A percentile compares a stretch with the other conserved stretches of the same genome.
Conservation (phyloP, 2,113 vertebrate genomes). For the Plotosus lineatus region DNA sequence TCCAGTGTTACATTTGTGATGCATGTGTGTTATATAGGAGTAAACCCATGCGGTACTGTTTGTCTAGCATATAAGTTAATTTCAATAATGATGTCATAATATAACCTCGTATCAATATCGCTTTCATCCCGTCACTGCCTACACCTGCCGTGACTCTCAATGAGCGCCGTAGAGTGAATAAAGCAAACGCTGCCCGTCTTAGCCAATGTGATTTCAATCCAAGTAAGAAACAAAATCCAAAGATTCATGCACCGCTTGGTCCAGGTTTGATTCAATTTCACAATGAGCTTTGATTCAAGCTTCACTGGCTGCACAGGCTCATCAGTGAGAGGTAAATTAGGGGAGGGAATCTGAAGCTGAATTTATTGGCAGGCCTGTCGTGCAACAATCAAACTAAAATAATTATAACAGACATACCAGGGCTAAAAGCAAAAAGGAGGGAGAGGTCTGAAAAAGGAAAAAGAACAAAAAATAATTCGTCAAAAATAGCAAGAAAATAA, state of each 20-base stretch:
- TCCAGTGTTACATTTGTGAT: background rate
- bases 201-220: background rate
- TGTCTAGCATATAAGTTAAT: background rate
- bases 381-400: background rate
- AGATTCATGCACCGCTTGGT: background rate
- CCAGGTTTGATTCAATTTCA: constrained; percentile 17
- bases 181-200: background rate
- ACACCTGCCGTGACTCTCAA: background rate
- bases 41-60: background rate
- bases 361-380: constrained; percentile 23
- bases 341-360: background rate
- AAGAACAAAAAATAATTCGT: background rate
- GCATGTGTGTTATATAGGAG: no score
- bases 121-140: background rate
- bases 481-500: no score
- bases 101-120: background rate
- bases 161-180: background rate
- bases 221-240: background rate
- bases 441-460: no score
- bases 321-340: constrained; percentile 13
- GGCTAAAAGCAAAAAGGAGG: constrained; percentile 8
- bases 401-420: background rate
- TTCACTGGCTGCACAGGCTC: constrained; percentile 19
- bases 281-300: constrained; percentile 5
- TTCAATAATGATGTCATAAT: background rate